A percentile compares a stretch with the other conserved stretches of the same genome.
Conservation (phyloP, 1,140 invertebrate species). For the Pinna nobilis region DNA sequence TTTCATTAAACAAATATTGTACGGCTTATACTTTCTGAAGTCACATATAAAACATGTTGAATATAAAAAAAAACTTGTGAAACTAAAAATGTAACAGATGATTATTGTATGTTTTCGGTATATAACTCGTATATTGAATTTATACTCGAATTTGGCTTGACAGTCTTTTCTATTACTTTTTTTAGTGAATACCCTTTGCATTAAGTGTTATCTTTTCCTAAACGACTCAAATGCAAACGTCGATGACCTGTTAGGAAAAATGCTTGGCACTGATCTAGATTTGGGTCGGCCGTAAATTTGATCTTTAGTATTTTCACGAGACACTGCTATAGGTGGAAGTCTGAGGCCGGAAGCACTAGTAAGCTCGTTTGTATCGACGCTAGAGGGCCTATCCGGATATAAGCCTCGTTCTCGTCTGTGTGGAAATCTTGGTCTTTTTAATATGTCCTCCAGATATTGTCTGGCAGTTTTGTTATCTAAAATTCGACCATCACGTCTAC, state of each 20-base stretch:
- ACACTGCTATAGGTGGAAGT: constrained; percentile 28
- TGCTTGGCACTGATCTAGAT: background rate
- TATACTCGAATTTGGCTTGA: too few species aligned
- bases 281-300: constrained; percentile 1
- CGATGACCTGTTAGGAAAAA: background rate
- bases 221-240: constrained; percentile 11
- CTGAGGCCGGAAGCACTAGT: constrained; percentile 20
- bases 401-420: constrained; percentile 12
- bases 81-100: too few species aligned
- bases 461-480: background rate
- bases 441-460: constrained; percentile 7
- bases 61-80: background rate
- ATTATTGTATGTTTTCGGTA: too few species aligned
- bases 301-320: constrained; percentile 30
- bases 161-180: too few species aligned
- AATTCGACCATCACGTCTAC: constrained; percentile 30
- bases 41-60: background rate
- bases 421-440: constrained; percentile 18
- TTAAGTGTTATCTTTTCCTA: too few species aligned
- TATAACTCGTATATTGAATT: too few species aligned
- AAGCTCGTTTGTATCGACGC: constrained; percentile 12
- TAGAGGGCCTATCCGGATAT: background rate
- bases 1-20: too few species aligned
- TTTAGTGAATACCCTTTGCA: too few species aligned
- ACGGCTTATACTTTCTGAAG: too few species aligned